Percentiles rank a stretch among this genome's conserved stretches.
Evolutionary conservation across 2,113 vertebrate genomes (phyloP).

Genomic region (Pseudonaja textilis): DNA sequence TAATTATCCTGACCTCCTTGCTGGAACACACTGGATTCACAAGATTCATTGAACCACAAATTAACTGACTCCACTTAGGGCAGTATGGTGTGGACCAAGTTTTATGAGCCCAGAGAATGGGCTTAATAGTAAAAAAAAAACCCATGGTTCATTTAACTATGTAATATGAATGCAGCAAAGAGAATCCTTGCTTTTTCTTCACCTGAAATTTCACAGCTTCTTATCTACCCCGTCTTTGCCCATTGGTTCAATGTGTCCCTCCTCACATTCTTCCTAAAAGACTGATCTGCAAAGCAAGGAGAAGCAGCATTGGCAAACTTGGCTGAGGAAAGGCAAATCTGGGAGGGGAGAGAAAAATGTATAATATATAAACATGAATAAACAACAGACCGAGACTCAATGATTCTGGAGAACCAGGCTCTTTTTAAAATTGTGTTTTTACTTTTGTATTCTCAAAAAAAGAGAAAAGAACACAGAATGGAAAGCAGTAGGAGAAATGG

Average conservation of each 20-base stretch:
- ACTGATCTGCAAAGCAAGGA: not conserved
- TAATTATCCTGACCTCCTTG: not conserved
- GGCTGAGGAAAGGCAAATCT: too few species aligned
- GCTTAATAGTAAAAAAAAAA: not conserved
- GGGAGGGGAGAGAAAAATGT: too few species aligned
- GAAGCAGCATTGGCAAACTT: not conserved
- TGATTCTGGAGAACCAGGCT: not conserved
- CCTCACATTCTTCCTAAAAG: not conserved
- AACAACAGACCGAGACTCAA: not conserved
- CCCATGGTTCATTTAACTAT: not conserved
- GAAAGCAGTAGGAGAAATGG: not conserved
- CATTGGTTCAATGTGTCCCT: not conserved
- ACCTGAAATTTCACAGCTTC: not conserved
- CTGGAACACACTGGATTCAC: not conserved
- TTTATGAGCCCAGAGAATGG: not conserved
- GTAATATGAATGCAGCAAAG: not conserved
- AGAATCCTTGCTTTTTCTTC: not conserved
- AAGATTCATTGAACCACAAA: not conserved
- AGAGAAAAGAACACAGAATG: slow-evolving; percentile 18
- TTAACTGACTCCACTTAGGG: not conserved
- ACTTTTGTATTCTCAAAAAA: slow-evolving; percentile 37
- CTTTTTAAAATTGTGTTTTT: slow-evolving; percentile 15
- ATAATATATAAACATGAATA: not conserved
- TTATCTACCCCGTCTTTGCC: not conserved
- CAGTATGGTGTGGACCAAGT: not conserved